Evolutionary conservation across 2,888 invertebrate species (phyloP).

Genomic region (Colostygia pectinataria): DNA sequence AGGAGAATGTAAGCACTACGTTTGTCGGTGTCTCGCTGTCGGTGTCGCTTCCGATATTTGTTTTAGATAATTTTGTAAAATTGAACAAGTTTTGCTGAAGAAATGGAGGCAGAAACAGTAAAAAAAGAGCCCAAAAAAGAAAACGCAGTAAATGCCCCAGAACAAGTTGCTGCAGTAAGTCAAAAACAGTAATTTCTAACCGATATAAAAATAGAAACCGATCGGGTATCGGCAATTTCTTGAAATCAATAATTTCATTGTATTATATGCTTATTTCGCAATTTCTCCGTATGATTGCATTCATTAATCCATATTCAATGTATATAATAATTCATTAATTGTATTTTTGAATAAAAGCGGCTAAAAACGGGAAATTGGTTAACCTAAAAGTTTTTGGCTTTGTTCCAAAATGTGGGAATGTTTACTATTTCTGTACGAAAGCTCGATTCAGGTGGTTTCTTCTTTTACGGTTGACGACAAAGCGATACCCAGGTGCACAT

Average conservation of each 20-base stretch:
- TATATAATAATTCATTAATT: neutral
- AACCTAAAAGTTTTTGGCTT: constrained; percentile 70
- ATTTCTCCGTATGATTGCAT: neutral
- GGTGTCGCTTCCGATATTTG: constrained; percentile 18
- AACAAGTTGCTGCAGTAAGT: constrained; percentile 57
- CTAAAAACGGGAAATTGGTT: constrained; percentile 46
- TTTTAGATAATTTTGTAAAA: constrained; percentile 42
- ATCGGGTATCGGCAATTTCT: constrained; percentile 62
- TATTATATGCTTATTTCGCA: neutral
- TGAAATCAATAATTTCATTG: neutral
- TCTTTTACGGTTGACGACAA: constrained; percentile 67
- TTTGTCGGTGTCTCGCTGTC: neutral
- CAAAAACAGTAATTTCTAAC: constrained; percentile 34
- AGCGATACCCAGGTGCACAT: constrained; percentile 38
- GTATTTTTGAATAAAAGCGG: constrained; percentile 12
- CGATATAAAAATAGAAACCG: constrained; percentile 71
- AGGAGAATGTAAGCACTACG: no score
- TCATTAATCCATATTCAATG: neutral
- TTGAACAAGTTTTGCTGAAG: constrained; percentile 36
- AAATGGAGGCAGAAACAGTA: constrained; percentile 68
- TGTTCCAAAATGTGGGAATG: constrained; percentile 61
- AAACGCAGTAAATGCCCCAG: constrained; percentile 47
- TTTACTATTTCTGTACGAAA: constrained; percentile 77
- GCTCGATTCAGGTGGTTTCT: constrained; percentile 66
- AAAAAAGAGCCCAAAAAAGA: constrained; percentile 60